A percentile compares a stretch with the other conserved stretches of the same genome.
These are phyloP conservation scores for Oryctes rhinoceros DNA, from an alignment of 1,140 invertebrate species.

Conservation along the genomic window DNA sequence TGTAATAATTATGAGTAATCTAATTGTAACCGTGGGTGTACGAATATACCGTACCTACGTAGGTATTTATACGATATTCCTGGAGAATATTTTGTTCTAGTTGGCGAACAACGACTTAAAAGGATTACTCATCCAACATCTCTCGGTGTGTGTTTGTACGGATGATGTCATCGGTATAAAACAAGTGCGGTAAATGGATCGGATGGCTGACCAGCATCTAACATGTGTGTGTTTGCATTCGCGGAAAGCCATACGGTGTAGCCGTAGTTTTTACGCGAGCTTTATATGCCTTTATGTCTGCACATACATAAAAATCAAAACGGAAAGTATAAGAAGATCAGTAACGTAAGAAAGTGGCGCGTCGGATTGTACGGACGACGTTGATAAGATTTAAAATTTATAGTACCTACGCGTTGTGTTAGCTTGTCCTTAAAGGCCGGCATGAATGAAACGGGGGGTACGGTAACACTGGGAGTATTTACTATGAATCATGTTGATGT, in stretches of 20 bases:
- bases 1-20: background rate
- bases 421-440: no score
- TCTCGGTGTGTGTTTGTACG: slow-evolving; percentile 3
- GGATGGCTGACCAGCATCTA: background rate
- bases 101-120: slow-evolving; percentile 28
- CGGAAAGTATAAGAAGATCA: no score
- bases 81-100: background rate
- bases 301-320: background rate
- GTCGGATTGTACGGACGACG: no score
- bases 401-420: no score
- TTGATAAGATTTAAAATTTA: no score
- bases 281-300: background rate
- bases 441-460: no score
- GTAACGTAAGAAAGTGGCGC: no score
- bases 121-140: slow-evolving; percentile 12
- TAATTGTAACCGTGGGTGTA: background rate
- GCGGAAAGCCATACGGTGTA: slow-evolving; percentile 2
- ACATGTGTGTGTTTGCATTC: background rate
- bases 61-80: background rate
- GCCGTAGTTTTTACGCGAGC: background rate
- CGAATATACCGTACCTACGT: background rate
- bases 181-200: slow-evolving; percentile 20
- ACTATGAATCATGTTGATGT: no score
- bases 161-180: slow-evolving; percentile 5
- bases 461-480: no score